A percentile compares a stretch with the other conserved stretches of the same genome.
Conservation (phyloP, 2,797 vertebrate species). For the Odontamblyopus rebecca region DNA sequence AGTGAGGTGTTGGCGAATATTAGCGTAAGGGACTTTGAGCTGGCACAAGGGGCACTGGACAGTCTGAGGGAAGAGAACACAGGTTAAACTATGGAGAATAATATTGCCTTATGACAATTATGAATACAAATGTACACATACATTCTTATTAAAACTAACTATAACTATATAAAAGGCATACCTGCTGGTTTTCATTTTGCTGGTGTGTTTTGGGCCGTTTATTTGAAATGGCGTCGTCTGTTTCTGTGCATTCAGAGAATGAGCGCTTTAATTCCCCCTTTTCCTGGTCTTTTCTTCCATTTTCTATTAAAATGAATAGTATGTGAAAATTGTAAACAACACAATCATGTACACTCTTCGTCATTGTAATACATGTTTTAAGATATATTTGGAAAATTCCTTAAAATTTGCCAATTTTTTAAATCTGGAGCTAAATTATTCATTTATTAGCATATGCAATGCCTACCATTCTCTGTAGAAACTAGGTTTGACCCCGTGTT, state of each 20-base stretch:
- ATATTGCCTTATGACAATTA: background rate
- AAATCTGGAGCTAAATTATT: background rate
- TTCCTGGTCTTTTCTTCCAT: conserved; percentile 75
- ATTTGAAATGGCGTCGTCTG: conserved; percentile 79
- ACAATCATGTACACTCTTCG: background rate
- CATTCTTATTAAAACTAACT: too few relatives aligned
- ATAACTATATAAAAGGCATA: conserved; percentile 38
- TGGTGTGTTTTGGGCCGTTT: conserved; percentile 89
- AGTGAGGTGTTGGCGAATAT: conserved; percentile 91
- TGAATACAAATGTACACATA: background rate
- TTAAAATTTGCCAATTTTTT: background rate
- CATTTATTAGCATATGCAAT: background rate
- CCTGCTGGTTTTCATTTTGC: conserved; percentile 89
- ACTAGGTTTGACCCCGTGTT: conserved; percentile 78
- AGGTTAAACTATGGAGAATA: background rate
- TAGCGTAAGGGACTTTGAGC: conserved; percentile 75
- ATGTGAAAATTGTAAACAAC: background rate
- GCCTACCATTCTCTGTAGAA: conserved; percentile 80
- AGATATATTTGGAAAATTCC: background rate
- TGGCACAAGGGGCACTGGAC: conserved; percentile 96
- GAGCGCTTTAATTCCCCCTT: conserved; percentile 82
- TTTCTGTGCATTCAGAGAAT: conserved; percentile 76
- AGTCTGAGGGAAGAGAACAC: conserved; percentile 48
- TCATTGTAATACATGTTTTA: background rate
- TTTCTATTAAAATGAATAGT: conserved; percentile 36